Base-by-base conservation (phyloP, 2,888 invertebrate species). In the Leucophenga maculata region DNA sequence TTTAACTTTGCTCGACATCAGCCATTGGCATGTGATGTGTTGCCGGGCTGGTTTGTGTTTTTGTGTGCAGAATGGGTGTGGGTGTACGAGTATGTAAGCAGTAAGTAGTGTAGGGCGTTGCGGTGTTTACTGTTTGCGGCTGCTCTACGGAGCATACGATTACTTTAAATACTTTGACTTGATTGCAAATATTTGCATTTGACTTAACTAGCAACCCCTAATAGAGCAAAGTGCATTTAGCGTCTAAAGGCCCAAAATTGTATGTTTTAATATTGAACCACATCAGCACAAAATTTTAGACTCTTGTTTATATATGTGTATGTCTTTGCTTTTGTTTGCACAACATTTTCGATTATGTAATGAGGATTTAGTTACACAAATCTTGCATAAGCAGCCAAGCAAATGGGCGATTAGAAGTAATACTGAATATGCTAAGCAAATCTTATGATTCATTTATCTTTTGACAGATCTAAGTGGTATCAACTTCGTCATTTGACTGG, bases 141-240 rank as follows among this genome's bases (percentile, higher is more conserved):
- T 80, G 80, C 83, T 80, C 82, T 80, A 18, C 13, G 78, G 77
- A 78, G 76, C 77, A 83, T 77, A 78, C 77, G 81, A 84, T 78
- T 77, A 78, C 79, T 79, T 84, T 79, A 79, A 76, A 82, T 82
- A 79, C 79, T 80, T 80, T 77, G 77, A 79, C 76, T 77, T 77
- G 78, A 72, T 74, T 74, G 82, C 79, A 86, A 86, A 84, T 84
- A 86, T 84, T 86, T 85, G 76, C 77, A 73, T 74, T 76, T 76
- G 79, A 77, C 80, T 80, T 82, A 80, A 82, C 83, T 79, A 79
- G 77, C 78, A 76, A 64, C 48, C 77, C 72, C 73, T 69, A 73
- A 70, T 72, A 59, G 69, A 59, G 70, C 39, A 8, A 39, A 39
- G 39, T 62, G n/a, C 50, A 50, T n/a, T 50, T 18, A 50, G 13